A percentile compares a stretch with the other conserved stretches of the same genome.
Conservation (phyloP, 2,888 invertebrate genomes). For the Philopedon plagiatum region DNA sequence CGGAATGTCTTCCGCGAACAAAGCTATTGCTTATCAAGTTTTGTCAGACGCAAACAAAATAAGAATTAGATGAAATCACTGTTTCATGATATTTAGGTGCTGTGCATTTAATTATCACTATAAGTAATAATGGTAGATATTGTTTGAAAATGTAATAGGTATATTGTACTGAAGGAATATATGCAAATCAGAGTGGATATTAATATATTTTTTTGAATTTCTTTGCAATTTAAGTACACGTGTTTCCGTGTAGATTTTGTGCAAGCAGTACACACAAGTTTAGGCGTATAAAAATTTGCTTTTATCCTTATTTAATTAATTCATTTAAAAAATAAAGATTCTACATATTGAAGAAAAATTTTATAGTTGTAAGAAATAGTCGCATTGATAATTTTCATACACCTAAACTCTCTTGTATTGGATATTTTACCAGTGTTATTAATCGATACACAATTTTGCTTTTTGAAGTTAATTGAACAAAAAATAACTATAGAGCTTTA, state of each 20-base stretch:
- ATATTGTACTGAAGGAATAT: slow-evolving; percentile 38
- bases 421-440: background rate
- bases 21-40: slow-evolving; percentile 26
- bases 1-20: too few species aligned
- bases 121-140: slow-evolving; percentile 32
- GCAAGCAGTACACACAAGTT: slow-evolving; percentile 10
- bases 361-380: background rate
- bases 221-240: background rate
- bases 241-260: slow-evolving; percentile 1
- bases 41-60: slow-evolving; percentile 3
- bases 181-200: slow-evolving; percentile 29
- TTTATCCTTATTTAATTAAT: background rate
- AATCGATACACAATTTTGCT: slow-evolving; percentile 13
- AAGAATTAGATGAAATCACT: slow-evolving; percentile 35
- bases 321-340: background rate
- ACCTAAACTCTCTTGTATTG: slow-evolving; percentile 1
- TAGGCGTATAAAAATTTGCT: background rate
- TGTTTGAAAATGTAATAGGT: slow-evolving; percentile 27
- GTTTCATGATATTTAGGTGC: slow-evolving; percentile 57
- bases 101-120: slow-evolving; percentile 55
- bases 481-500: slow-evolving; percentile 3
- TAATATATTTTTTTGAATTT: slow-evolving; percentile 8
- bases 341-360: background rate
- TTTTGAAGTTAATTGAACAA: slow-evolving; percentile 11
- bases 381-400: background rate